Base-by-base conservation (phyloP, 2,113 vertebrate genomes). In the Myotis davidii region DNA sequence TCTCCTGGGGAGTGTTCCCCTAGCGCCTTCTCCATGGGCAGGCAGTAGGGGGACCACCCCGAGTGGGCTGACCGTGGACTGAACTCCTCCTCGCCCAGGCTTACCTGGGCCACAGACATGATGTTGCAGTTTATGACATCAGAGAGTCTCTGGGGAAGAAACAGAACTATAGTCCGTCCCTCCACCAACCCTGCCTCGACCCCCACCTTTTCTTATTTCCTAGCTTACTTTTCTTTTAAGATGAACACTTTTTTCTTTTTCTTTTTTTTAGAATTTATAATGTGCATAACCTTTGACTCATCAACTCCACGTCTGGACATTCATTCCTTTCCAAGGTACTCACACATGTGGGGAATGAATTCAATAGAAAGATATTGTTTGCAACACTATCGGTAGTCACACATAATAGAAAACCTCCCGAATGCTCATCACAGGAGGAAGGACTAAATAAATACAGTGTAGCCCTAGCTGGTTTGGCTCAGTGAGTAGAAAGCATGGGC, bases 111-210 rank as follows among this genome's bases (percentile, higher is more conserved):
- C 56, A 89, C 48, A 0, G 96, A 97, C 56, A 95, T 9, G 20
- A 77, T 9, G 20, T 97, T 97, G 83, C 96, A 97, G 83, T 97
- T 96, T 13, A 97, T 17, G 2, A 91, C 29, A 45, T 97, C 70
- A 3, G 20, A 25, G 4, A 95, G 23, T 20, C 2, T 39, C 97
- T 96, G 65, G 70, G 82, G 42, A 32, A 37, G 39, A 70, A 21
- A 85, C 1, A 2, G 6, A 64, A 18, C 23, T 4, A 0, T 65
- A 45, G 37, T 21, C 61, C 4, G 52, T 73, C 37, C 61, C 32
- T 65, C 70, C 54, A 12, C 45, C n/a, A 12, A 37, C 48, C 48
- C 50, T 29, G 27, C 21, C 85, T 42, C 65, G 16, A 25, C 21
- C 2, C 39, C 39, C 85, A 42, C 52, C 6, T 64, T 52, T 54